Percentiles rank a stretch among this genome's conserved stretches.
These are phyloP conservation scores for Brienomyrus longianalis DNA, from an alignment of 2,113 vertebrate species.

Conservation along the genomic window DNA sequence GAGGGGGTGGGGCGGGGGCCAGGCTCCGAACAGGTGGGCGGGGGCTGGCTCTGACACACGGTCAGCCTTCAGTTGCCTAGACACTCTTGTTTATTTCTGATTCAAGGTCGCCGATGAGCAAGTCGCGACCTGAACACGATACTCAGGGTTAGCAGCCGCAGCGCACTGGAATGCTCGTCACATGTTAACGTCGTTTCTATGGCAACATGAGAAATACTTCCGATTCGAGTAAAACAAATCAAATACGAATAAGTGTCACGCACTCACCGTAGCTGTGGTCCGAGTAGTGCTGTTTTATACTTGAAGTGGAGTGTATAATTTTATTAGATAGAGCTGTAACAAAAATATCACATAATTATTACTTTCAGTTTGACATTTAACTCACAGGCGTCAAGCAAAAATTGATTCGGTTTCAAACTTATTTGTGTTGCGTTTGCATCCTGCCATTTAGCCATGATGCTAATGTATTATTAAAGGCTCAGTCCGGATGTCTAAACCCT, in stretches of 20 bases:
- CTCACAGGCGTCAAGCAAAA: neutral
- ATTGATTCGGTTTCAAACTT: neutral
- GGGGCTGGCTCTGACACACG: constrained; percentile 43
- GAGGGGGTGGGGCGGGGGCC: constrained; percentile 52
- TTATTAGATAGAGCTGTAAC: neutral
- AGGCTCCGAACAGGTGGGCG: constrained; percentile 68
- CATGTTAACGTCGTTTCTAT: neutral
- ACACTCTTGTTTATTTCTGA: constrained; percentile 9
- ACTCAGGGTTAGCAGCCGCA: neutral
- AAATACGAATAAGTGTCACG: neutral
- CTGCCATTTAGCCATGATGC: neutral
- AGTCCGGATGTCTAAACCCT: neutral
- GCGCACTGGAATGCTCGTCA: neutral
- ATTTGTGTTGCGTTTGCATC: neutral
- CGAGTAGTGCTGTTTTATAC: neutral
- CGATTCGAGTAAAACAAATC: neutral
- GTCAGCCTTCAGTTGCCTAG: constrained; percentile 21
- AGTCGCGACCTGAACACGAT: neutral
- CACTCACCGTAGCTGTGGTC: neutral
- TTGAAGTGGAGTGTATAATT: neutral
- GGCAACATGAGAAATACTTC: neutral
- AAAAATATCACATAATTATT: constrained; percentile 21
- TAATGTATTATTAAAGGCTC: neutral
- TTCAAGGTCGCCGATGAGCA: neutral
- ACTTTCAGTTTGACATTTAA: neutral